These are phyloP conservation scores for Pangasianodon gigas DNA, from an alignment of 2,113 vertebrate genomes.

Conservation along the genomic window DNA sequence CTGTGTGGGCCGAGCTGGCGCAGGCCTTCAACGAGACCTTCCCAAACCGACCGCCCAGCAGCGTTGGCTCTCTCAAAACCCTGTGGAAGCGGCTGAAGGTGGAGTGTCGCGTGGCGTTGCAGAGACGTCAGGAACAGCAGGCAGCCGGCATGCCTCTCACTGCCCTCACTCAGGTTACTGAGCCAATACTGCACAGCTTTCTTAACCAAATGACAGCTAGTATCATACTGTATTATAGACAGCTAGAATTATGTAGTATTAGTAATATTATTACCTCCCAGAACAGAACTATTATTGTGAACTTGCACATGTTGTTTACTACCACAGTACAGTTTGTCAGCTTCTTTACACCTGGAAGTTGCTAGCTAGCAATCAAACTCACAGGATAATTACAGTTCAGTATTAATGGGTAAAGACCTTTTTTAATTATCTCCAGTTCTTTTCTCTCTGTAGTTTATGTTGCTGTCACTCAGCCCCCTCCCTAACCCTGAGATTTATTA, in stretches of 20 bases:
- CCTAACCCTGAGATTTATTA: neutral
- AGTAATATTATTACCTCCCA: neutral
- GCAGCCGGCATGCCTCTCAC: conserved; percentile 49
- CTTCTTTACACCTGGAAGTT: neutral
- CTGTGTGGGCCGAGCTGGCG: conserved; percentile 59
- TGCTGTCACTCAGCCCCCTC: neutral
- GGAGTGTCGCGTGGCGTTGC: conserved; percentile 54
- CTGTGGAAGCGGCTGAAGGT: conserved; percentile 62
- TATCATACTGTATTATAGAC: neutral
- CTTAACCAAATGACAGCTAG: neutral
- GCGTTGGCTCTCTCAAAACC: conserved; percentile 57
- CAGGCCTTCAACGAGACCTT: conserved; percentile 58
- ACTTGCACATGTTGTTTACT: neutral
- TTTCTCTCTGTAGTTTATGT: neutral
- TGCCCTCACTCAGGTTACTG: conserved; percentile 53
- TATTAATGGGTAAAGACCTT: neutral
- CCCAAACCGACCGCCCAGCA: conserved; percentile 59
- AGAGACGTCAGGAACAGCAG: conserved; percentile 58
- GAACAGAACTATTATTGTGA: neutral
- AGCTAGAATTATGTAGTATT: neutral
- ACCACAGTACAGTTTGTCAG: neutral
- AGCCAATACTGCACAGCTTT: neutral
- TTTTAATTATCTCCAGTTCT: neutral
- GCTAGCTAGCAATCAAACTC: neutral
- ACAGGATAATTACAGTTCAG: neutral